A percentile compares a stretch with the other conserved stretches of the same genome.
phyloP scores from a whole-genome alignment of 2,113 vertebrate species.

The Burhinus bistriatus region DNA sequence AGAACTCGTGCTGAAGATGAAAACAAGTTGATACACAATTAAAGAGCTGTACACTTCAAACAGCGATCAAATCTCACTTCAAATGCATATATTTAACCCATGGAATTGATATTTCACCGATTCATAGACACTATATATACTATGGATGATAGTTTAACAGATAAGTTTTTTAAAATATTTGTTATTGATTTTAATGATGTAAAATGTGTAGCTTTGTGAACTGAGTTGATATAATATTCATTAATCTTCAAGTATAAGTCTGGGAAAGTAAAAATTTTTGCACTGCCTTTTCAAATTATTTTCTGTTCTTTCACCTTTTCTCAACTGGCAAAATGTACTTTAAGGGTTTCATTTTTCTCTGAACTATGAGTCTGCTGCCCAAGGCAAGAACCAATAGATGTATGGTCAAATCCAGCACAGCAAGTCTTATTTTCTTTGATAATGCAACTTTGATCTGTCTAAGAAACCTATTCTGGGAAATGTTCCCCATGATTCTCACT shows the following conservation, averaged over 20 bases:
- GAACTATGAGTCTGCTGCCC: neutral
- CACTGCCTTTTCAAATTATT: neutral
- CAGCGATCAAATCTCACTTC: neutral
- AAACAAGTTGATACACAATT: neutral
- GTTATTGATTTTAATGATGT: neutral
- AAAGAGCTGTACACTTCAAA: neutral
- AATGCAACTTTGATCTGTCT: neutral
- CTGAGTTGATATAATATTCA: neutral
- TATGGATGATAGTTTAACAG: neutral
- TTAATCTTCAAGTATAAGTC: neutral
- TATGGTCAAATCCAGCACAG: neutral
- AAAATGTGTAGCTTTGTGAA: neutral
- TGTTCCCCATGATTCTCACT: neutral
- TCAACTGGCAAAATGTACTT: neutral
- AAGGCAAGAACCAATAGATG: neutral
- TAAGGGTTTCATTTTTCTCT: neutral
- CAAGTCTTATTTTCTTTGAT: conserved; percentile 9
- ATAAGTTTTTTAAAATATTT: neutral
- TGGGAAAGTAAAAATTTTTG: neutral
- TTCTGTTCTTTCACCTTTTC: neutral
- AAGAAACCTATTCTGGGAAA: neutral
- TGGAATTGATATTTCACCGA: neutral
- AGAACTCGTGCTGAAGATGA: neutral
- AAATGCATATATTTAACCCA: neutral
- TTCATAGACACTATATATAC: neutral